Percentiles rank a stretch among this genome's conserved stretches.
Evolutionary conservation across 1,140 invertebrate genomes (phyloP).

Genomic region (Anadara kagoshimensis): DNA sequence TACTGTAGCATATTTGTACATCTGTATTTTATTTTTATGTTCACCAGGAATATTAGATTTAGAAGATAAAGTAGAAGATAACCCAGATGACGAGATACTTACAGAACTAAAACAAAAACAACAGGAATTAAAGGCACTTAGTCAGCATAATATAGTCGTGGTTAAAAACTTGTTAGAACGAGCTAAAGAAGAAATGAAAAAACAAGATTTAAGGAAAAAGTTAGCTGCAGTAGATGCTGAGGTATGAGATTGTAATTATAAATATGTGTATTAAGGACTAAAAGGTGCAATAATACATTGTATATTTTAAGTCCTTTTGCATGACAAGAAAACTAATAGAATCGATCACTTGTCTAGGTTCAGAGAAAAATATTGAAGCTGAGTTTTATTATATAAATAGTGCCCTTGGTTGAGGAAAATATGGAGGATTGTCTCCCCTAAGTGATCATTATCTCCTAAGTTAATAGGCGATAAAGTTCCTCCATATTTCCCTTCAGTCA

Average conservation of each 20-base stretch:
- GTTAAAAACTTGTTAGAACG: slow-evolving; percentile 77
- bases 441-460: too few relatives aligned
- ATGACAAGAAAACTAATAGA: background rate
- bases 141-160: slow-evolving; percentile 82
- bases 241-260: slow-evolving; percentile 69
- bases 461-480: too few relatives aligned
- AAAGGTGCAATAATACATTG: background rate
- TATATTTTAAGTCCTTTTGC: background rate
- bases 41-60: slow-evolving; percentile 66
- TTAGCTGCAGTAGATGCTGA: slow-evolving; percentile 82
- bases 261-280: background rate
- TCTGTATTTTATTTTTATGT: background rate
- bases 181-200: slow-evolving; percentile 69
- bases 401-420: background rate
- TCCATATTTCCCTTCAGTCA: too few relatives aligned
- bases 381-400: background rate
- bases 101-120: slow-evolving; percentile 88
- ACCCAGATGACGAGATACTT: slow-evolving; percentile 88
- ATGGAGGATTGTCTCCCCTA: background rate
- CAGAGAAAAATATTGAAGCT: background rate
- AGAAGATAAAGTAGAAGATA: slow-evolving; percentile 69
- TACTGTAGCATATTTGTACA: too few relatives aligned
- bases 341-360: background rate
- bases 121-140: slow-evolving; percentile 83
- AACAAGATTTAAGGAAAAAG: slow-evolving; percentile 82